Conservation (phyloP, 1,140 invertebrate species). For the Hyles vespertilio region DNA sequence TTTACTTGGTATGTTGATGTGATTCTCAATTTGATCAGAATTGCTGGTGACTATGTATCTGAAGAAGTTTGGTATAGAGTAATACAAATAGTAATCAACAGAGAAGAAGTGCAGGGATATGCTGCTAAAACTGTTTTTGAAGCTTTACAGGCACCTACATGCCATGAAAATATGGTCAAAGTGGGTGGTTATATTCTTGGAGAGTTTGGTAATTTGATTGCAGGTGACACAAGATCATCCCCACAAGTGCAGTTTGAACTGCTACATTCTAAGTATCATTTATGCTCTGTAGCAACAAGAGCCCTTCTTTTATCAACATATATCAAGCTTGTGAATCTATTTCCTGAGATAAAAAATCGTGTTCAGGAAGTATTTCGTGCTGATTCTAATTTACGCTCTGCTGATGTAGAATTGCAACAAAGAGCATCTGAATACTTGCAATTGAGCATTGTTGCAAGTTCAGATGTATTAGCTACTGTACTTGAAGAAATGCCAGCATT, state of each 20-base stretch:
- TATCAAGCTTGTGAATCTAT: slow-evolving; percentile 99
- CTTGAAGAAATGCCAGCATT: slow-evolving; percentile 99
- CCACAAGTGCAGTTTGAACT: slow-evolving; percentile 97
- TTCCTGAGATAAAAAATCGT: slow-evolving; percentile 97
- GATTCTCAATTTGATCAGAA: slow-evolving; percentile 98
- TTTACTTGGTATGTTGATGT: slow-evolving; percentile 99
- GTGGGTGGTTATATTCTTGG: slow-evolving; percentile 99
- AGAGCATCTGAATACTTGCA: slow-evolving; percentile 98
- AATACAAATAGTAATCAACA: slow-evolving; percentile 99
- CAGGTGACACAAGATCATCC: slow-evolving; percentile 97
- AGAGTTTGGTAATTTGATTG: slow-evolving; percentile 99
- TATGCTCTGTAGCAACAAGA: slow-evolving; percentile 97
- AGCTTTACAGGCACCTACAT: slow-evolving; percentile 97
- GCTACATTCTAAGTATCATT: slow-evolving; percentile 98
- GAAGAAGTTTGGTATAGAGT: slow-evolving; percentile 99
- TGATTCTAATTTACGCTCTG: slow-evolving; percentile 96
- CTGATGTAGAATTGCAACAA: slow-evolving; percentile 99
- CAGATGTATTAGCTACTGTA: slow-evolving; percentile 98
- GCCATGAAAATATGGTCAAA: slow-evolving; percentile 99
- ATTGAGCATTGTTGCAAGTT: slow-evolving; percentile 95
- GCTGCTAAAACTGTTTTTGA: slow-evolving; percentile 99
- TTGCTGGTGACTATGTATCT: slow-evolving; percentile 99
- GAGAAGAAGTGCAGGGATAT: slow-evolving; percentile 99
- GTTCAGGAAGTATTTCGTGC: slow-evolving; percentile 98
- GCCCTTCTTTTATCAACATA: slow-evolving; percentile 98